phyloP scores from a whole-genome alignment of 2,113 vertebrate genomes.

The Poecile atricapillus region DNA sequence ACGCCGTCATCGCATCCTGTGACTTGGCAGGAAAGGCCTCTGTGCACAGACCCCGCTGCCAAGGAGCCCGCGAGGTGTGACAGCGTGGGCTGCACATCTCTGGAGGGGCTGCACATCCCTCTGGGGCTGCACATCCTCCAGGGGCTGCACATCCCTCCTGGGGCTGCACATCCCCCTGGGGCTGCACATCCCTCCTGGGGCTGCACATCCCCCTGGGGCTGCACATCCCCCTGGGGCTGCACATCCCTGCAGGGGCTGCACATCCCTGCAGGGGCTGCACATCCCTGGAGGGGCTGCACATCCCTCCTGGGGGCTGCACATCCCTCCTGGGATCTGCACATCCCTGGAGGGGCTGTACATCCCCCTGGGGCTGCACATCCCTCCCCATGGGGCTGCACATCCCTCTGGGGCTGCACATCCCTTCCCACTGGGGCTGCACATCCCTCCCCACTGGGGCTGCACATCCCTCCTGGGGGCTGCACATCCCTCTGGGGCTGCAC shows the following conservation, averaged over 20 bases:
- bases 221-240: neutral
- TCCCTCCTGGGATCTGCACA: neutral
- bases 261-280: neutral
- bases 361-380: neutral
- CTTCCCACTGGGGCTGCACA: neutral
- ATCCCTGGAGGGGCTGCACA: neutral
- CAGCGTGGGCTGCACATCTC: neutral
- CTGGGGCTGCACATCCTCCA: neutral
- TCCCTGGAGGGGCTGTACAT: neutral
- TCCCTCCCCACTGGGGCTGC: neutral
- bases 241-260: accelerated
- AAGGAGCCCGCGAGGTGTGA: constrained; percentile 40
- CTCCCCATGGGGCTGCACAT: no score
- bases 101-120: neutral
- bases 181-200: accelerated
- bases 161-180: neutral
- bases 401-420: neutral
- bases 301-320: neutral
- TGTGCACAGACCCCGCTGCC: neutral
- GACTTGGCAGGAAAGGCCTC: constrained; percentile 57
- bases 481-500: neutral
- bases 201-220: neutral
- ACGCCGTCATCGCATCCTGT: constrained; percentile 58
- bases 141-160: accelerated
- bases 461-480: accelerated